A percentile compares a stretch with the other conserved stretches of the same genome.
Evolutionary conservation across 2,113 vertebrate species (phyloP).

Genomic region (Chlamydotis undulata): DNA sequence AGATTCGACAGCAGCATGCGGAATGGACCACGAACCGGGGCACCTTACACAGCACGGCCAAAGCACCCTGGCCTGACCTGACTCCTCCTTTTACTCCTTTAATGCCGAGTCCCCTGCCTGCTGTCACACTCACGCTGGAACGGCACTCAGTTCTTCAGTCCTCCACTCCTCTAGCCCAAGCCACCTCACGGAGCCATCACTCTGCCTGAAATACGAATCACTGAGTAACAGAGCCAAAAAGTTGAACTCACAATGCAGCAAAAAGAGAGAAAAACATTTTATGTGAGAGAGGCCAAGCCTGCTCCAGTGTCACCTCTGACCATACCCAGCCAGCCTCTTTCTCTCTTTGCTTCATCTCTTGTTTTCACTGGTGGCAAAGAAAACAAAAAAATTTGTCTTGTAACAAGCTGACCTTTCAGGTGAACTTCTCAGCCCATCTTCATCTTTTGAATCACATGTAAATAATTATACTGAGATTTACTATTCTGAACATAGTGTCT

Average conservation of each 20-base stretch:
- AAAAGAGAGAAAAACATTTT: background rate
- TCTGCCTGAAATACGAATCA: background rate
- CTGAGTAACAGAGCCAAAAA: background rate
- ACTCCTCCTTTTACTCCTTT: background rate
- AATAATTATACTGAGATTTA: background rate
- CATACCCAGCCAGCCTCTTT: background rate
- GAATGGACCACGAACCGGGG: background rate
- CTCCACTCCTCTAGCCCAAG: background rate
- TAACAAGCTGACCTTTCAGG: background rate
- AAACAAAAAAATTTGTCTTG: background rate
- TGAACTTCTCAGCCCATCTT: background rate
- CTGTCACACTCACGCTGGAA: background rate
- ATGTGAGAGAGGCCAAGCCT: background rate
- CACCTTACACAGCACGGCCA: background rate
- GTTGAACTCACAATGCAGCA: background rate
- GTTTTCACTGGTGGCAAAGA: background rate
- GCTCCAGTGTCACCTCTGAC: background rate
- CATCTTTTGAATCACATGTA: background rate
- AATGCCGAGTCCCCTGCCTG: background rate
- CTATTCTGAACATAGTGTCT: background rate
- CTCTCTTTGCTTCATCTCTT: background rate
- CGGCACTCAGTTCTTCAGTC: background rate
- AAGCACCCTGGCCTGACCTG: background rate
- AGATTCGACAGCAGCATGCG: background rate
- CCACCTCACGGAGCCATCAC: background rate